Base-by-base conservation (phyloP, 37 sponge, comb jelly and placozoan genomes). In the Diacarnus erythraeanus region DNA sequence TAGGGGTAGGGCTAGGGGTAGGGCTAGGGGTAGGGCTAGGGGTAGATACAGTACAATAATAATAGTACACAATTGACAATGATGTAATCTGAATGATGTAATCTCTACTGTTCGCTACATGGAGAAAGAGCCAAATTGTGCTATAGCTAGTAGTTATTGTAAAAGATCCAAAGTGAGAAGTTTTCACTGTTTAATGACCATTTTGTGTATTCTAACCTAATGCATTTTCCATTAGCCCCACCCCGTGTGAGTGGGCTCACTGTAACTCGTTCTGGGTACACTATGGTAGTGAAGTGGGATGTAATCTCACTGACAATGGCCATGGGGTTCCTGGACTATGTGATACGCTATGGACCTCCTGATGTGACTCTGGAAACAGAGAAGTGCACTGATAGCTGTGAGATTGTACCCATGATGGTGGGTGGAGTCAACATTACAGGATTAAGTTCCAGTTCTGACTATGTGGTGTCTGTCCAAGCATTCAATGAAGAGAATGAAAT, bases 251-350 rank as follows among this genome's bases (percentile, higher is more conserved):
- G 15, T 3, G 57, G 34, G 31, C 33, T 74, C 10, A 44, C 5
- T 12, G 36, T 54, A 1, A 54, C 74, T 21, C 74, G 74, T 36
- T 38, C 35, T 30, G 74, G 56, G 15, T 2, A 10, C 12, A n/a
- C 1, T 0, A 58, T 78, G 22, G 38, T 5, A 26, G 35, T 87
- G 10, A 42, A 31, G 8, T 87, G 88, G 88, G 22, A 36, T 5
- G 47, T 36, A 20, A 60, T 43, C 9, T 43, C 69, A 38, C 76
- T 75, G 30, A 42, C 59, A 30, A 63, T 44, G 60, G 88, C 77
- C 20, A 57, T 38, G 41, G 88, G 88, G 8, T 60, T 51, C 64
- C 30, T 81, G 12, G 20, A 15, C n/a, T 81, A 70, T 63, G n/a
- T 27, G 25, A 39, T 87, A 26, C 58, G n/a, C 37, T 76, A 60